Evolutionary conservation across 1,140 invertebrate genomes (phyloP), one percentile per base, ranked within the genome.

Genomic region (Danaus melanippus): DNA sequence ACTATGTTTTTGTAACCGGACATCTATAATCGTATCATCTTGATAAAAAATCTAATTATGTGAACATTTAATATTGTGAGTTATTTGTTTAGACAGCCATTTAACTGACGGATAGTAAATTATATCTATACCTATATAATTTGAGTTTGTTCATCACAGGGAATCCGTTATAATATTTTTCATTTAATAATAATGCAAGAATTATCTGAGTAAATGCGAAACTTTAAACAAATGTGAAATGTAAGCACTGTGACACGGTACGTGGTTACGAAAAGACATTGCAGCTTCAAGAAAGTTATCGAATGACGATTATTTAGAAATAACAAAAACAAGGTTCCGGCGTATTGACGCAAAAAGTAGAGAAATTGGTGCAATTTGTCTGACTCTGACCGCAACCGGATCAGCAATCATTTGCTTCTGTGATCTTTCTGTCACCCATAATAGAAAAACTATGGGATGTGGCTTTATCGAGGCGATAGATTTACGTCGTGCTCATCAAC

Each of bases 71-170:
- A 77, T 73, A 76, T 73, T 50, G 50, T 57, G 49, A 62, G 66
- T 76, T 79, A 74, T 77, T 79, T 76, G 71, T 74, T 77, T 72
- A 72, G 74, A 79, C 71, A 70, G 67, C 53, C 64, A 67, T 69
- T 62, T 67, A 70, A 71, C 48, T 64, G 56, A 41, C 43, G 21
- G 42, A 46, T 39, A 47, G 12, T 48, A 41, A 8, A 42, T 58
- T 49, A 53, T 0, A 9, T 44, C 42, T 44, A 44, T 7, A n/a
- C 42, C 42, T 44, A 44, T n/a, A 12, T 12, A 44, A n/a, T 12
- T 44, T 32, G 6, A 32, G 5, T 32, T 32, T 32, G 21, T 32
- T 32, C 7, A 32, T 32, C 21, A 2, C 21, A 8, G 21, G 2
- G 21, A 2, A 32, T 4, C 21, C 21, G 21, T 32, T 32, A 32